These are phyloP conservation scores for Heterochromis multidens DNA, from an alignment of 2,113 vertebrate species.

Conservation along the genomic window DNA sequence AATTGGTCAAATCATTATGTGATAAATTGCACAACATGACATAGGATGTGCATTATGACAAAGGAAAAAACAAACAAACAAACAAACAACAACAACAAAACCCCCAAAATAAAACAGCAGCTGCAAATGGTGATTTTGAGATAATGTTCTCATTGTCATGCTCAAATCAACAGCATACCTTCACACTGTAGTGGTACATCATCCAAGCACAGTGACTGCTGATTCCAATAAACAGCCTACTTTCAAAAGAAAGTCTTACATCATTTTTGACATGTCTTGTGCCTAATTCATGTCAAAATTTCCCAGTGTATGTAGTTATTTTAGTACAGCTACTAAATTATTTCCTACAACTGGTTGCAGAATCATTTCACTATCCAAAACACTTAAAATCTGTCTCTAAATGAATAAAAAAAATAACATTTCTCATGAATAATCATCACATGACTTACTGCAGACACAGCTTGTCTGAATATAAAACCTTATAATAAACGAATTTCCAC, in stretches of 20 bases:
- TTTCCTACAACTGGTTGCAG: not conserved
- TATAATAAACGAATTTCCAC: constrained; percentile 58
- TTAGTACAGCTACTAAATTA: not conserved
- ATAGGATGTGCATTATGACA: too few relatives aligned
- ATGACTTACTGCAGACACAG: constrained; percentile 28
- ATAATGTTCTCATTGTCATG: not conserved
- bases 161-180: not conserved
- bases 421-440: not conserved
- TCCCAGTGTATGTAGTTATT: not conserved
- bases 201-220: not conserved
- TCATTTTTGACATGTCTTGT: not conserved
- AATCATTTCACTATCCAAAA: not conserved
- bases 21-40: too few relatives aligned
- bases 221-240: not conserved
- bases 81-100: too few relatives aligned
- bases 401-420: not conserved
- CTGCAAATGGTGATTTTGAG: not conserved
- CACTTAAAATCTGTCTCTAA: not conserved
- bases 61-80: too few relatives aligned
- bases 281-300: not conserved
- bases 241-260: not conserved
- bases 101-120: too few relatives aligned
- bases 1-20: too few relatives aligned
- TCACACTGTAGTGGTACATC: not conserved
- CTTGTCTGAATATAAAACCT: constrained; percentile 35